Evolutionary conservation across 2,888 invertebrate genomes (phyloP).

Genomic region (Pemphredon lugubris): DNA sequence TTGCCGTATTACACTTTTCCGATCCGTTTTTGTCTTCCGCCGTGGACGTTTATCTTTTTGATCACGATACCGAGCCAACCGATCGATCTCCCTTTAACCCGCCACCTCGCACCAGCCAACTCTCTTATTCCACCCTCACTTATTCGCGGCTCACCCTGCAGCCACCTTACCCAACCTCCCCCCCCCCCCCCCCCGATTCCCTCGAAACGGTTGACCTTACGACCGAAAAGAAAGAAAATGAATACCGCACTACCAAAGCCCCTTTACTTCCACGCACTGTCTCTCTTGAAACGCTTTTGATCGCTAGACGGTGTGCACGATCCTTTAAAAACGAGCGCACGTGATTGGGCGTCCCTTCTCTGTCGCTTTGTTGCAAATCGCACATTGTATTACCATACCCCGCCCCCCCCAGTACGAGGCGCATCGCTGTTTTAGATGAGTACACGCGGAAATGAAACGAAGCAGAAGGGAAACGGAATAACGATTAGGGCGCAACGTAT

Average conservation of each 20-base stretch:
- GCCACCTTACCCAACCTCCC: neutral
- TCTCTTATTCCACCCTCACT: neutral
- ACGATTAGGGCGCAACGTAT: constrained; percentile 58
- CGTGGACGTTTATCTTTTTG: neutral
- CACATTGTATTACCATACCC: constrained; percentile 59
- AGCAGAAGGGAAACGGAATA: constrained; percentile 49
- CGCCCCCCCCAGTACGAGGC: constrained; percentile 39
- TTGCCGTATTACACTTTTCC: neutral
- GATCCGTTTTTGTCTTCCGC: neutral
- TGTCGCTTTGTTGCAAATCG: constrained; percentile 78
- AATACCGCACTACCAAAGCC: constrained; percentile 27
- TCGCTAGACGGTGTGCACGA: constrained; percentile 77
- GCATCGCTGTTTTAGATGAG: constrained; percentile 51
- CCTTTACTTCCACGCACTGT: constrained; percentile 53
- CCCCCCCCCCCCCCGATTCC: neutral
- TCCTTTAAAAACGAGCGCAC: constrained; percentile 75
- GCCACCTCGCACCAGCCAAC: neutral
- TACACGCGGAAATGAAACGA: constrained; percentile 50
- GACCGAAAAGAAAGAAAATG: constrained; percentile 26
- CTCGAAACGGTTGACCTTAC: constrained; percentile 20
- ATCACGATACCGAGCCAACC: constrained; percentile 3
- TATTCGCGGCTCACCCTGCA: too few relatives aligned
- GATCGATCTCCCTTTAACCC: neutral
- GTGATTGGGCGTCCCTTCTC: constrained; percentile 81
- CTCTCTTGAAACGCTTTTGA: constrained; percentile 67